A percentile compares a stretch with the other conserved stretches of the same genome.
Conservation (phyloP, 2,888 invertebrate genomes). For the Nephrotoma flavescens region DNA sequence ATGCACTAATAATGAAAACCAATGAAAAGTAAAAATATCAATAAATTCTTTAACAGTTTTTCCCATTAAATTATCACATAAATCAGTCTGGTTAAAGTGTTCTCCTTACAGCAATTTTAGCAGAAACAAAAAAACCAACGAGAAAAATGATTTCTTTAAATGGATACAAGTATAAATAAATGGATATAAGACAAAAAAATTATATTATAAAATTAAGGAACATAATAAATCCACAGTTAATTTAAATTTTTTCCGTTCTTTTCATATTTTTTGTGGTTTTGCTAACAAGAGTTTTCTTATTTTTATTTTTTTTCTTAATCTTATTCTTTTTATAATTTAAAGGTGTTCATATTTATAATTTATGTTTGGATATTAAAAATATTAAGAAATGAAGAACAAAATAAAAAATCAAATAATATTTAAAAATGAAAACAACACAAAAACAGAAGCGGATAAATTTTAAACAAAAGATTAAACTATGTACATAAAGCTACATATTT, state of each 20-base stretch:
- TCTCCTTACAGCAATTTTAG: neutral
- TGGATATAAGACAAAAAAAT: neutral
- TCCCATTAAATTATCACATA: neutral
- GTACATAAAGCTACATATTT: neutral
- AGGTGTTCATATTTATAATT: neutral
- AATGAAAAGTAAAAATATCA: neutral
- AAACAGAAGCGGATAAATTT: neutral
- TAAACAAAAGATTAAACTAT: neutral
- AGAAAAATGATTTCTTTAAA: neutral
- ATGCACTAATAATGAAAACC: neutral
- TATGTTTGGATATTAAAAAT: neutral
- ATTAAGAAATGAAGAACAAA: neutral
- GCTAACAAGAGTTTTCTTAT: neutral
- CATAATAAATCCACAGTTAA: neutral
- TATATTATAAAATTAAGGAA: neutral
- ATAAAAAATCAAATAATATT: neutral
- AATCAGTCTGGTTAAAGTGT: neutral
- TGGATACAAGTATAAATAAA: neutral
- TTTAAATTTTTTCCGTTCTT: neutral
- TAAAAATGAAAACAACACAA: neutral
- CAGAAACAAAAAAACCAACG: neutral
- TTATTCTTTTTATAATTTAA: neutral
- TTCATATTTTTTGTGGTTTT: neutral
- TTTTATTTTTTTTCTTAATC: neutral
- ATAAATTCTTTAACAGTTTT: neutral